These are phyloP conservation scores for Calonectris borealis DNA, from an alignment of 2,113 vertebrate species.

Conservation along the genomic window DNA sequence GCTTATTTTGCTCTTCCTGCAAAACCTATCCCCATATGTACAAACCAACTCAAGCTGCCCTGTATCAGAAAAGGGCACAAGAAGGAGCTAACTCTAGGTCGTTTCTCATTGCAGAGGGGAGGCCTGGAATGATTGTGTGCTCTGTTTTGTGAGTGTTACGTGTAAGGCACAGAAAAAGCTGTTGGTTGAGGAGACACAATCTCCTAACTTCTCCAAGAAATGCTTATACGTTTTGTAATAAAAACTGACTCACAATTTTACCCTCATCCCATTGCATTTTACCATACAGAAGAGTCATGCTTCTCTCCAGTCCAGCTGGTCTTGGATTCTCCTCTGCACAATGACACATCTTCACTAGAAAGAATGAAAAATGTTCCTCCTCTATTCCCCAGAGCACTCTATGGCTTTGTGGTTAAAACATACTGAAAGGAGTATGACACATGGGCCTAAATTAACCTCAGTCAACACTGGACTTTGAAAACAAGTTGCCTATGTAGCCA, in stretches of 20 bases:
- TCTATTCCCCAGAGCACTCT: background rate
- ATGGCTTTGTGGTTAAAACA: slow-evolving; percentile 25
- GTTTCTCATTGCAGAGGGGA: background rate
- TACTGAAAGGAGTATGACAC: background rate
- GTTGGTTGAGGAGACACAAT: background rate
- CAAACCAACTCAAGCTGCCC: background rate
- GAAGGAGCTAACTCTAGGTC: background rate
- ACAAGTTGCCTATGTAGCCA: background rate
- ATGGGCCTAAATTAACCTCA: background rate
- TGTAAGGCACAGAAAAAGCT: background rate
- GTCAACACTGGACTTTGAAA: background rate
- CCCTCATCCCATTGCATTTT: background rate
- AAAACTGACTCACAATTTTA: background rate
- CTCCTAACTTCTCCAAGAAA: background rate
- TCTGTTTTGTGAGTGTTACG: background rate
- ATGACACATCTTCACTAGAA: background rate
- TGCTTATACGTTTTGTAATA: background rate
- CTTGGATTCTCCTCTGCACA: background rate
- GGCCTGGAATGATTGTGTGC: background rate
- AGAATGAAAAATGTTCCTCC: background rate
- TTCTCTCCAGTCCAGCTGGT: background rate
- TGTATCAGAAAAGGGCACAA: background rate
- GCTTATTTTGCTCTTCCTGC: background rate
- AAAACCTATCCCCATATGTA: background rate
- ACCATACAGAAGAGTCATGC: background rate